Percentiles rank a stretch among this genome's conserved stretches.
Evolutionary conservation across 2,888 invertebrate species (phyloP).

Genomic region (Dryadula phaetusa): DNA sequence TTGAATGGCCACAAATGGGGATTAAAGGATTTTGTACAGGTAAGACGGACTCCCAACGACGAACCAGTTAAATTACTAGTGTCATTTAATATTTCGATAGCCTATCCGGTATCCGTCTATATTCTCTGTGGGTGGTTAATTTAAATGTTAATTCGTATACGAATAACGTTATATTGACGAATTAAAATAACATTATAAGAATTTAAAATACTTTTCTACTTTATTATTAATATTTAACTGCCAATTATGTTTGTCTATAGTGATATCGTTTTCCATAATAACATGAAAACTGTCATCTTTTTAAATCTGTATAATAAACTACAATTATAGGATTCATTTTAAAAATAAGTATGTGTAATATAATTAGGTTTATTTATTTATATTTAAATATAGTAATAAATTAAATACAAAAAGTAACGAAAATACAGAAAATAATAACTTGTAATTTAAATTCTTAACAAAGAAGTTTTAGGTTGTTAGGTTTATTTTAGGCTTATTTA

Average conservation of each 20-base stretch:
- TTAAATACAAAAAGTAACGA: no score
- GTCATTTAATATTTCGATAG: slow-evolving; percentile 21
- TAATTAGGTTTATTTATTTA: no score
- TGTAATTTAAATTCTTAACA: no score
- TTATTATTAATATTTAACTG: slow-evolving; percentile 7
- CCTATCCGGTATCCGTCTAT: slow-evolving; percentile 10
- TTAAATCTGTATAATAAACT: no score
- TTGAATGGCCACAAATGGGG: slow-evolving; percentile 54
- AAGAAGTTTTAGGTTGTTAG: no score
- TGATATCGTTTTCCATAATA: slow-evolving; percentile 6
- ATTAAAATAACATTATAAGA: slow-evolving; percentile 12
- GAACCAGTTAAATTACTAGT: slow-evolving; percentile 42
- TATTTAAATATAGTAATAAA: no score
- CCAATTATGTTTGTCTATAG: not conserved
- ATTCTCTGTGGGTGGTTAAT: slow-evolving; percentile 36
- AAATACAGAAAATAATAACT: no score
- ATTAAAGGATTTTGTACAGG: slow-evolving; percentile 68
- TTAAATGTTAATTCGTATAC: slow-evolving; percentile 17
- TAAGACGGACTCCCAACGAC: slow-evolving; percentile 63
- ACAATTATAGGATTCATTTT: no score
- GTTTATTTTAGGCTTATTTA: no score
- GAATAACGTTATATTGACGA: not conserved
- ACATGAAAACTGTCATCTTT: no score
- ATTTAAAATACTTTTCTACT: not conserved
- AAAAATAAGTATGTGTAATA: no score